Evolutionary conservation across 2,113 vertebrate genomes (phyloP).

Genomic region (Hyaena hyaena): DNA sequence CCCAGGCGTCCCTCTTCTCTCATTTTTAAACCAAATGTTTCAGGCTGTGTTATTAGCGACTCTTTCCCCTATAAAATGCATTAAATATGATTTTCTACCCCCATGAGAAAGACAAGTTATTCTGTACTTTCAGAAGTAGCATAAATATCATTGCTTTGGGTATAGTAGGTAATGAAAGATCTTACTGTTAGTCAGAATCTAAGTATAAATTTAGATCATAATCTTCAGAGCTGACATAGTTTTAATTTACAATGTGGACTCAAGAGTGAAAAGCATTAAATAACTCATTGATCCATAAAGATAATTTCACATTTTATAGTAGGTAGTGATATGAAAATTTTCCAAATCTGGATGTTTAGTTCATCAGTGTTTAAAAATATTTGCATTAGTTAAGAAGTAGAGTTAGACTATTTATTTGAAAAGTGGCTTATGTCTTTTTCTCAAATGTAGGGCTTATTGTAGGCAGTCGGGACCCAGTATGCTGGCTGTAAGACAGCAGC

Average conservation of each 20-base stretch:
- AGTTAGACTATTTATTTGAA: background rate
- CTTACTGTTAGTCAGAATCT: constrained; percentile 51
- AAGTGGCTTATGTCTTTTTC: background rate
- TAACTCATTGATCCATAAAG: constrained; percentile 80
- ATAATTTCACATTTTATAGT: constrained; percentile 77
- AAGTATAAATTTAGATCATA: constrained; percentile 77
- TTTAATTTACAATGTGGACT: constrained; percentile 81
- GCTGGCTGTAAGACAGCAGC: background rate
- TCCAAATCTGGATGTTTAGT: constrained; percentile 80
- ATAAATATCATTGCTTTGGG: constrained; percentile 41
- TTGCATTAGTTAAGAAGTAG: background rate
- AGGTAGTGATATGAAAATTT: constrained; percentile 71
- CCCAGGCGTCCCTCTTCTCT: background rate
- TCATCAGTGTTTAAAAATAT: constrained; percentile 64
- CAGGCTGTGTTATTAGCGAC: background rate
- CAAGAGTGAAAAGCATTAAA: constrained; percentile 80
- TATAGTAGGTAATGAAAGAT: constrained; percentile 3
- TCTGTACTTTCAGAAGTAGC: background rate
- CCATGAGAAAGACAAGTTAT: background rate
- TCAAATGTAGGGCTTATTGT: background rate
- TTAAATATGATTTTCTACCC: background rate
- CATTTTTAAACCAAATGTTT: background rate
- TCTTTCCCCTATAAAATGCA: background rate
- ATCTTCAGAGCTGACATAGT: constrained; percentile 74
- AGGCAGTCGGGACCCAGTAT: background rate